Base-by-base conservation (phyloP, 2,113 vertebrate genomes). In the Cygnus atratus region DNA sequence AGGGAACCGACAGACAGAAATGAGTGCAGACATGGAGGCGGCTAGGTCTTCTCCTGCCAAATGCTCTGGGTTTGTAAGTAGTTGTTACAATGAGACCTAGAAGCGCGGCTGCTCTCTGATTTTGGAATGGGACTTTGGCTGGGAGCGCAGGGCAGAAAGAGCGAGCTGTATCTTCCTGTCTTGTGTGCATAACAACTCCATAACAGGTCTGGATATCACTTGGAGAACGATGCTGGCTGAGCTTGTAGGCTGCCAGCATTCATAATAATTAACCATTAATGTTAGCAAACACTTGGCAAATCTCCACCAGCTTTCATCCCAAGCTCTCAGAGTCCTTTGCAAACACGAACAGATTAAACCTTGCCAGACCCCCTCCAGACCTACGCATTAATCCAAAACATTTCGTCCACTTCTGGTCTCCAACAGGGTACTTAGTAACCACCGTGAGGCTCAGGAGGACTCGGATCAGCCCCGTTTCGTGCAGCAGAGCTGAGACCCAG, bases 181-280 rank as follows among this genome's bases (percentile, higher is more conserved):
- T 50, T 82, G 55, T 65, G 61, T 50, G 65, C 59, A 37, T n/a
- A 76, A 96, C 84, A 91, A 18, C 84, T 97, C 87, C 94, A 82
- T 91, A 66, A 52, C 66, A 76, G 91, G 57, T 44, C 87, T 95
- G 93, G 91, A 91, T 93, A 86, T 72, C 43, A 20, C 86, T 86
- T 0, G 3, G 39, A 70, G 88, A 89, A 63, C 0, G 81, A 58
- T 28, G 84, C 67, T 82, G 88, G 77, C 88, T 82, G 87, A 15
- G 7, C 21, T 18, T 46, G 75, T 41, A 87, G 90, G 95, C 87
- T 96, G 95, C 91, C 90, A 95, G 67, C 62, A 80, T 73, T 92
- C 66, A 50, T 71, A 93, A 92, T 96, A 94, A 96, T 96, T 96
- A 96, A 94, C 93, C 84, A 89, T 91, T 95, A 97, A 87, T 94